phyloP scores from a whole-genome alignment of 2,888 invertebrate species.

The Fragum whitleyi region DNA sequence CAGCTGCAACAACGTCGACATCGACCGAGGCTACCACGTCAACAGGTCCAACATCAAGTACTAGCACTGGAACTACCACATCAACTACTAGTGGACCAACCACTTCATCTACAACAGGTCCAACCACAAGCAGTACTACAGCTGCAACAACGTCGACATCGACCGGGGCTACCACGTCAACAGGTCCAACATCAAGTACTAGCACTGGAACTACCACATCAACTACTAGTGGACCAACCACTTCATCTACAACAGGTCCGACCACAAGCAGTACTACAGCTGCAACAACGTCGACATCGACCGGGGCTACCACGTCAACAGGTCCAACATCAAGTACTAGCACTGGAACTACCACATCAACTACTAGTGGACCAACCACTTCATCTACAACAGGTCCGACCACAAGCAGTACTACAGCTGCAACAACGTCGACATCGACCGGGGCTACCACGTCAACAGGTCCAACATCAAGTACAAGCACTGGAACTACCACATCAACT shows the following conservation, averaged over 20 bases:
- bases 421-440: not conserved
- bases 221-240: constrained; percentile 18
- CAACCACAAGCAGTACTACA: constrained; percentile 11
- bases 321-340: not conserved
- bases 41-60: not conserved
- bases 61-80: constrained; percentile 1
- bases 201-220: constrained; percentile 1
- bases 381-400: not conserved
- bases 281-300: not conserved
- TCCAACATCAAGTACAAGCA: not conserved
- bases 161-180: not conserved
- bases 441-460: not conserved
- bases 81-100: constrained; percentile 4
- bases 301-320: not conserved
- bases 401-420: not conserved
- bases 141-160: constrained; percentile 5
- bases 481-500: not conserved
- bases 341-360: too few species aligned
- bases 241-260: constrained; percentile 7
- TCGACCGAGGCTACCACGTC: constrained; percentile 2
- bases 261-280: constrained; percentile 22
- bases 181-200: constrained; percentile 16
- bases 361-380: not conserved
- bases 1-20: constrained; percentile 11
- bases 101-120: not conserved